phyloP scores from a whole-genome alignment of 37 sponge, comb jelly and placozoan genomes.

The Geodia barretti region DNA sequence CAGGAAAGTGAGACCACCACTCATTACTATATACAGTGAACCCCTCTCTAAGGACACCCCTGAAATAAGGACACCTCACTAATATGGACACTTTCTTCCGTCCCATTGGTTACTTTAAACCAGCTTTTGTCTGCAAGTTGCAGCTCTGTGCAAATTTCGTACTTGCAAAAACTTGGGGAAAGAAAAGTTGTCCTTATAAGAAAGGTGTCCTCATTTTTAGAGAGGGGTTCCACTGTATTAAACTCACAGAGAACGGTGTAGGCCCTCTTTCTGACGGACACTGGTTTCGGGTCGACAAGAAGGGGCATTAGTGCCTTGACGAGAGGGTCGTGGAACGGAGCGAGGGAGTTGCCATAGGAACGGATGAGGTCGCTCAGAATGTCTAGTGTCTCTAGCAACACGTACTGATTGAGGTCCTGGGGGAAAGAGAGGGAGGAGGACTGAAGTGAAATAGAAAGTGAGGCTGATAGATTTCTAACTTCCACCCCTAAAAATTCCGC shows the following conservation, averaged over 20 bases:
- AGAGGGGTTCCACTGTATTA: background rate
- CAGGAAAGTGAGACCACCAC: background rate
- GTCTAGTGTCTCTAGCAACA: slow-evolving; percentile 93
- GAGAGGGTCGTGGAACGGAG: slow-evolving; percentile 66
- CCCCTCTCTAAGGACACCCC: no score
- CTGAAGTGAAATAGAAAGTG: background rate
- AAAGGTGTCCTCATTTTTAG: no score
- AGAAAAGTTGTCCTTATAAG: no score
- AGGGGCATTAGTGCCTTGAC: slow-evolving; percentile 52
- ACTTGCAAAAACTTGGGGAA: no score
- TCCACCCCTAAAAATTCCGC: no score
- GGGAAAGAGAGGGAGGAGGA: background rate
- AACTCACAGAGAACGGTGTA: slow-evolving; percentile 92
- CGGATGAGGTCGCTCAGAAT: slow-evolving; percentile 90
- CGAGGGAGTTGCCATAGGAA: slow-evolving; percentile 63
- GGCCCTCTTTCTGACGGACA: slow-evolving; percentile 93
- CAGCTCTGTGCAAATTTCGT: no score
- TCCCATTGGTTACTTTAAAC: no score
- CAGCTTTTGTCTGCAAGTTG: no score
- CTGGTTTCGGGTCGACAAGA: slow-evolving; percentile 65
- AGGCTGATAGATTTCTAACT: background rate
- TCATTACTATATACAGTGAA: no score
- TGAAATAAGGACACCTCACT: no score
- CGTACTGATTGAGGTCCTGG: slow-evolving; percentile 75
- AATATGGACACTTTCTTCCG: no score